A percentile compares a stretch with the other conserved stretches of the same genome.
Evolutionary conservation across 2,797 vertebrate genomes (phyloP).

Genomic region (Falco novaeseelandiae): DNA sequence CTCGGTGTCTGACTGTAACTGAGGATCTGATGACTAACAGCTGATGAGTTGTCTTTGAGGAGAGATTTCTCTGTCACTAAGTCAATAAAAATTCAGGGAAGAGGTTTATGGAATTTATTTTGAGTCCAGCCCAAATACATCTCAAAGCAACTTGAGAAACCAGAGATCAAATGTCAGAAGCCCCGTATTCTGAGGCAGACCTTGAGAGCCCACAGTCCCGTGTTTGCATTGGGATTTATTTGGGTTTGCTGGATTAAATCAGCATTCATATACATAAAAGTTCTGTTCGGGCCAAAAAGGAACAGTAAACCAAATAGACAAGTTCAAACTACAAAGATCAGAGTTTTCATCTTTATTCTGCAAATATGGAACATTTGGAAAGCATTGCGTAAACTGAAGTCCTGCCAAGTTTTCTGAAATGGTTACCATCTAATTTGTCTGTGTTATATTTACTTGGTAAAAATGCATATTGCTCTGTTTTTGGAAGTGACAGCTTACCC

Average conservation of each 20-base stretch:
- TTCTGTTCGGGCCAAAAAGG: conserved; percentile 41
- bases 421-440: conserved; percentile 61
- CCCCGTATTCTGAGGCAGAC: neutral
- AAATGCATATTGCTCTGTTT: conserved; percentile 54
- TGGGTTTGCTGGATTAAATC: conserved; percentile 26
- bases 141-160: neutral
- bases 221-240: neutral
- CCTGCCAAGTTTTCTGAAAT: conserved; percentile 68
- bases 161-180: neutral
- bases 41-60: neutral
- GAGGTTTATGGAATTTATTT: neutral
- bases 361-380: conserved; percentile 64
- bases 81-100: conserved; percentile 1
- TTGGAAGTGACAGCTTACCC: conserved; percentile 36
- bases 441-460: conserved; percentile 53
- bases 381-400: conserved; percentile 64
- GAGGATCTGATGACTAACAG: conserved; percentile 11
- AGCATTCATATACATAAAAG: neutral
- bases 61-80: conserved; percentile 26
- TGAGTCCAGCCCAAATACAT: neutral
- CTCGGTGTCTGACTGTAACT: neutral
- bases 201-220: neutral
- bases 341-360: conserved; percentile 55
- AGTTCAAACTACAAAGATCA: conserved; percentile 61
- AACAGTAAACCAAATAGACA: conserved; percentile 53